These are phyloP conservation scores for Steinernema hermaphroditum DNA, from an alignment of 2,888 invertebrate genomes.

Conservation along the genomic window DNA sequence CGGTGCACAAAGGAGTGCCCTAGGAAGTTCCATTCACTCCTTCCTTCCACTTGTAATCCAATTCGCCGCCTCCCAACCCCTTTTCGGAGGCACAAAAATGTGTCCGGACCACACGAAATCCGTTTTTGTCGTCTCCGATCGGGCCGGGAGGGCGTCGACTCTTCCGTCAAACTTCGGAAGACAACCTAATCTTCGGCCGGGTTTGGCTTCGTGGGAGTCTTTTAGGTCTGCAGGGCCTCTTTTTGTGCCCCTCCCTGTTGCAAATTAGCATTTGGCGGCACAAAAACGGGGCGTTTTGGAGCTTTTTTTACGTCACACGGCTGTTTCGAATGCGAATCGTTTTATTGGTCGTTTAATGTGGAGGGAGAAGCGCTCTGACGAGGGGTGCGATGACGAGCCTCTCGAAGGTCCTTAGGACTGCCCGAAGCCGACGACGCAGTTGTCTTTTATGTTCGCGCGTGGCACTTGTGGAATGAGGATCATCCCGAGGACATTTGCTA, in stretches of 20 bases:
- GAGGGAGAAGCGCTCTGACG: too few species aligned
- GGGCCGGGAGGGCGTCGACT: too few species aligned
- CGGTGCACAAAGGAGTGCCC: too few species aligned
- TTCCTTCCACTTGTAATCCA: neutral
- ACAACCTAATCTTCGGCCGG: neutral
- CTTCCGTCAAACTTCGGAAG: too few species aligned
- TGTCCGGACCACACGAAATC: neutral
- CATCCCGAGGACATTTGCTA: neutral
- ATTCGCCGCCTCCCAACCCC: conserved; percentile 16
- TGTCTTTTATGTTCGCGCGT: conserved; percentile 22
- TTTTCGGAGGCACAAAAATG: neutral
- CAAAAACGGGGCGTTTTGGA: neutral
- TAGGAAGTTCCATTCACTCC: too few species aligned
- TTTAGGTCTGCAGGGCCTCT: neutral
- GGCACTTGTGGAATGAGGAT: neutral
- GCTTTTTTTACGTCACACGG: conserved; percentile 18
- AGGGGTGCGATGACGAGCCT: neutral
- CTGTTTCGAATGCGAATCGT: conserved; percentile 18
- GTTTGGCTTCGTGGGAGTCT: neutral
- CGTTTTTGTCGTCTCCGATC: neutral
- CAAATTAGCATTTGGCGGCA: neutral
- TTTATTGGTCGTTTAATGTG: conserved; percentile 23
- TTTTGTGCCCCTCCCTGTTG: neutral
- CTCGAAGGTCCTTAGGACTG: neutral
- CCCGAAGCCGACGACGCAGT: conserved; percentile 19